A percentile compares a stretch with the other conserved stretches of the same genome.
These are phyloP conservation scores for Novumbra hubbsi DNA, from an alignment of 2,797 vertebrate genomes.

Conservation along the genomic window DNA sequence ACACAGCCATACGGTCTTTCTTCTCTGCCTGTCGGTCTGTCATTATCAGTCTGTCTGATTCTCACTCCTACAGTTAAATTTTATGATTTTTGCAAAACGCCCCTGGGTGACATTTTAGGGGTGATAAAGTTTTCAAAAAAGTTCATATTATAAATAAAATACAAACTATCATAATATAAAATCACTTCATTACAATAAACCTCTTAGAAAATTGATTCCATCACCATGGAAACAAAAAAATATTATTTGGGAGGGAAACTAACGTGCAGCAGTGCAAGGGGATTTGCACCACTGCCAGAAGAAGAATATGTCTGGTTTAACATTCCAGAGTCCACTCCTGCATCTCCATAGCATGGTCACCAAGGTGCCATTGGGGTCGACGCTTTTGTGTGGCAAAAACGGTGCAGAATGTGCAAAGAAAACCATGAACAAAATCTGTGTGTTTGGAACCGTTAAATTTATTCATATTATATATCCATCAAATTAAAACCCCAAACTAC, in stretches of 20 bases:
- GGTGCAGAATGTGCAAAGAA: neutral
- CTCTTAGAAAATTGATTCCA: conserved; percentile 51
- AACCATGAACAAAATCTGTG: neutral
- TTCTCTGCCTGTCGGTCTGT: no score
- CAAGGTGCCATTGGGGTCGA: neutral
- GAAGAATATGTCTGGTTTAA: conserved; percentile 39
- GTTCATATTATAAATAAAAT: conserved; percentile 53
- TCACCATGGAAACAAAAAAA: conserved; percentile 64
- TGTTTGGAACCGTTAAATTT: neutral
- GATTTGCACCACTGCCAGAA: conserved; percentile 39
- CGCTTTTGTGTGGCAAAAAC: neutral
- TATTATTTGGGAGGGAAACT: conserved; percentile 57
- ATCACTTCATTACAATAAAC: no score
- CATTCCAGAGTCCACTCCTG: conserved; percentile 28
- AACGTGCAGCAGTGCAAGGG: conserved; percentile 52
- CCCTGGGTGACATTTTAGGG: no score
- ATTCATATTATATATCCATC: neutral
- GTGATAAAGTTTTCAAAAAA: no score
- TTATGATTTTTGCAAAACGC: no score
- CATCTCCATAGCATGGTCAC: no score
- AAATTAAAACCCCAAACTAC: neutral
- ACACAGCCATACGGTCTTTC: no score
- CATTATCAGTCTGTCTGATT: no score
- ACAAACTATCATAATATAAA: conserved; percentile 63
- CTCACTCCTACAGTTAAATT: no score